These are phyloP conservation scores for Lepidochrysops patricia DNA, from an alignment of 2,888 invertebrate species.

Conservation along the genomic window DNA sequence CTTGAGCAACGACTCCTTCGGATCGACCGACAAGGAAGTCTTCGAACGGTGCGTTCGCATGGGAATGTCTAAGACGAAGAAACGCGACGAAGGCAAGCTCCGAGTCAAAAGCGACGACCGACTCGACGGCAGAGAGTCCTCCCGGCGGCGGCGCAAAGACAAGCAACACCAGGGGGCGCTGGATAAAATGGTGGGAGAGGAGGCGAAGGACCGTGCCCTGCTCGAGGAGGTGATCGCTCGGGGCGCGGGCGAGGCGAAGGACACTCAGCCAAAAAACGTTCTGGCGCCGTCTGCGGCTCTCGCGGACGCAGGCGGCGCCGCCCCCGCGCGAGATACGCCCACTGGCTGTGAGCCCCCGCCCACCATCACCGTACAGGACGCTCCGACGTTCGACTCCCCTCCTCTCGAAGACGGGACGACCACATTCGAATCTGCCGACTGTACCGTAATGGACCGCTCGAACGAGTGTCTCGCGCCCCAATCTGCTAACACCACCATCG, in stretches of 20 bases:
- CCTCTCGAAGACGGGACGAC: constrained; percentile 31
- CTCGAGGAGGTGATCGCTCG: constrained; percentile 80
- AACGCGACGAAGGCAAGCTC: constrained; percentile 28
- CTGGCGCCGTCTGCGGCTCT: constrained; percentile 81
- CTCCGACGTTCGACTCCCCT: constrained; percentile 16
- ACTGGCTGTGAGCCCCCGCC: constrained; percentile 53
- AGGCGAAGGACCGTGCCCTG: constrained; percentile 42
- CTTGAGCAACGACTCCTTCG: constrained; percentile 68
- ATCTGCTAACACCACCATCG: constrained; percentile 48
- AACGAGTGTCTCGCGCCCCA: constrained; percentile 64
- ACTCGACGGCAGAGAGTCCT: constrained; percentile 27
- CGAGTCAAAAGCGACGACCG: constrained; percentile 43
- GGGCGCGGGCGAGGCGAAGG: constrained; percentile 46
- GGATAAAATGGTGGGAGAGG: constrained; percentile 42
- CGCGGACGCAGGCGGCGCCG: constrained; percentile 67
- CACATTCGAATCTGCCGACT: constrained; percentile 32
- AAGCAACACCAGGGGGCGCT: constrained; percentile 35
- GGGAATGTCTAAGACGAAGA: constrained; percentile 74
- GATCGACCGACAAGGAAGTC: constrained; percentile 78
- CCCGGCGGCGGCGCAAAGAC: constrained; percentile 27
- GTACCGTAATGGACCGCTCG: constrained; percentile 40
- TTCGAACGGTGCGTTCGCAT: constrained; percentile 85
- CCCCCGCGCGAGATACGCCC: constrained; percentile 43
- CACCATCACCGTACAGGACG: constrained; percentile 19
- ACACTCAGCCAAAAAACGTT: constrained; percentile 79